Evolutionary conservation across 2,113 vertebrate genomes (phyloP), one percentile per base, ranked within the genome.

Genomic region (Typhlomys cinereus): DNA sequence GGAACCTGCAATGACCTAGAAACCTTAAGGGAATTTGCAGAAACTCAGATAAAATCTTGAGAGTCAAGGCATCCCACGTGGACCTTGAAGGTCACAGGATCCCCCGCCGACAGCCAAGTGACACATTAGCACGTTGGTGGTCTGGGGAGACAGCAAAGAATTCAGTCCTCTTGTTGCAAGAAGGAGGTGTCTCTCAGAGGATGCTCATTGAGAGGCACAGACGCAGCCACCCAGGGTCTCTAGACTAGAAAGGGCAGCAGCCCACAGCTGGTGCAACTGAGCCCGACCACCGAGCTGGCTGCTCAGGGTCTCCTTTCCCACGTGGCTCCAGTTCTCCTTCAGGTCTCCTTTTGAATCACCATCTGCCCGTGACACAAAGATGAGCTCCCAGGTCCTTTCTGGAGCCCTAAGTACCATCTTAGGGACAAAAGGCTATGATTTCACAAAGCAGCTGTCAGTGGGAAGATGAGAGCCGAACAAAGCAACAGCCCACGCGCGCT

Each of bases 391-490:
- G 46, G 21, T 39, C 5, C 36, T 73, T 27, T 88, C n/a, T 14
- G 46, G 13, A 29, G 10, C 61, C 64, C 31, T 61, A 48, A 57
- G 62, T 36, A 59, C 36, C 75, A 62, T 39, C 27, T 31, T 69
- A 31, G 4, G 62, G 54, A 64, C 69, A 50, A 36, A 64, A 81
- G 67, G 21, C 39, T 11, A 4, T 39, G 41, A 27, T 44, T 81
- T 73, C 5, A 34, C 52, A 29, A 73, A 62, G 17, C 44, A 82
- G 13, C 44, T 41, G 67, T 76, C n/a, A 1, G 15, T 5, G 17
- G 61, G 44, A 82, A 64, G 74, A 92, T 29, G 59, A 86, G 34
- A 92, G 64, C 25, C 50, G 36, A 73, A 50, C 44, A 46, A 78
- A 74, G 50, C 76, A 78, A 23, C 70, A 34, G 34, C 29, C 54